Conservation (phyloP, 1,140 invertebrate genomes). For the Anadara kagoshimensis region DNA sequence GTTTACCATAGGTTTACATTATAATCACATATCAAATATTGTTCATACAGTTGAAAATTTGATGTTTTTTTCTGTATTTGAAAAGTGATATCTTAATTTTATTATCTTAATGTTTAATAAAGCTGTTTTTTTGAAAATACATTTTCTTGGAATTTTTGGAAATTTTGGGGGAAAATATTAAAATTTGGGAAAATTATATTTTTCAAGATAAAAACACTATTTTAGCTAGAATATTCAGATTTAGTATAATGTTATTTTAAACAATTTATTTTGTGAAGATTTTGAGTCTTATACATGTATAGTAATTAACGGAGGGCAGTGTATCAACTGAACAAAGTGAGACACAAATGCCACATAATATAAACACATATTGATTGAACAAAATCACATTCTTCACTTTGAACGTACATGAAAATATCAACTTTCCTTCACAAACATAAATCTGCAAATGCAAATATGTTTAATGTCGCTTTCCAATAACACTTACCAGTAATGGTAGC, state of each 20-base stretch:
- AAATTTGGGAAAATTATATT: not conserved
- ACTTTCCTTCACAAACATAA: no score
- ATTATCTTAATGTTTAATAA: no score
- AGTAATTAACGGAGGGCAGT: no score
- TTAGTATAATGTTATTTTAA: no score
- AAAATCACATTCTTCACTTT: constrained; percentile 44
- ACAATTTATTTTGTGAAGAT: no score
- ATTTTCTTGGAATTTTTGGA: no score
- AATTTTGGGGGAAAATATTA: no score
- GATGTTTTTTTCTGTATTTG: no score
- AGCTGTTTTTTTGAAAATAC: no score
- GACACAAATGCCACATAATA: not conserved
- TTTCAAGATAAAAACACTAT: not conserved
- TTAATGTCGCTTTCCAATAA: not conserved
- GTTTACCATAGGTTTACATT: not conserved
- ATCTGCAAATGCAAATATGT: constrained; percentile 27
- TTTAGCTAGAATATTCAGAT: not conserved
- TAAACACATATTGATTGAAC: constrained; percentile 33
- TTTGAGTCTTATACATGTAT: no score
- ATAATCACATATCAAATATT: not conserved
- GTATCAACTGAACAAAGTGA: not conserved
- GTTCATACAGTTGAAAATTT: no score
- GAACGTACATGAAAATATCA: constrained; percentile 29
- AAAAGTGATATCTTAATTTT: no score
- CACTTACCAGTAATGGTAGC: constrained; percentile 44